phyloP scores from a whole-genome alignment of 1,140 invertebrate species.

The Trachelipus rathkii region DNA sequence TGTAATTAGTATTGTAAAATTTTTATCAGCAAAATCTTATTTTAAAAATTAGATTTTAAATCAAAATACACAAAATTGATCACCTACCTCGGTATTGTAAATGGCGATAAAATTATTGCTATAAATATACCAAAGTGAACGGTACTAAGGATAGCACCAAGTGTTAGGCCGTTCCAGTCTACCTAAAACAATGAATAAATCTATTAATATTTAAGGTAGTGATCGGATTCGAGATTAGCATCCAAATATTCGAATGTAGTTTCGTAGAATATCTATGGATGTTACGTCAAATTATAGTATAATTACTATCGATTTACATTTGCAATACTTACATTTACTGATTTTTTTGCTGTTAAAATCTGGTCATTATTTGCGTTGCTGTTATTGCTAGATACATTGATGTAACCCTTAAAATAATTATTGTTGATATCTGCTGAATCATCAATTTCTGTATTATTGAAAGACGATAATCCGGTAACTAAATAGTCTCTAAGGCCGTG shows the following conservation, averaged over 20 bases:
- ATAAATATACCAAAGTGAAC: background rate
- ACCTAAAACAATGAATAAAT: background rate
- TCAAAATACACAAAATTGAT: background rate
- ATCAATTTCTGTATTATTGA: background rate
- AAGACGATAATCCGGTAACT: background rate
- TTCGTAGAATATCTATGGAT: background rate
- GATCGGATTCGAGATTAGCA: background rate
- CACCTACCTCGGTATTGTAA: background rate
- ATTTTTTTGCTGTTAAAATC: background rate
- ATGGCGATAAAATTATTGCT: background rate
- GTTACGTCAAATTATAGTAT: background rate
- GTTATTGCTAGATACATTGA: background rate
- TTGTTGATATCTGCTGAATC: background rate
- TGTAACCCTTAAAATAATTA: background rate
- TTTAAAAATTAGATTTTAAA: background rate
- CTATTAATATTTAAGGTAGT: background rate
- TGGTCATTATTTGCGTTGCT: background rate
- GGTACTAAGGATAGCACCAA: background rate
- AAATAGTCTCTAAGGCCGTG: conserved; percentile 1
- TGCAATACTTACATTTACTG: background rate
- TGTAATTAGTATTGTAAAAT: no score
- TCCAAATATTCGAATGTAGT: background rate
- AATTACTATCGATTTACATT: background rate
- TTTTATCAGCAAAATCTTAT: background rate
- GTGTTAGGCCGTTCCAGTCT: background rate